Base-by-base conservation (phyloP, 1,140 invertebrate species). In the Sinella curviseta region DNA sequence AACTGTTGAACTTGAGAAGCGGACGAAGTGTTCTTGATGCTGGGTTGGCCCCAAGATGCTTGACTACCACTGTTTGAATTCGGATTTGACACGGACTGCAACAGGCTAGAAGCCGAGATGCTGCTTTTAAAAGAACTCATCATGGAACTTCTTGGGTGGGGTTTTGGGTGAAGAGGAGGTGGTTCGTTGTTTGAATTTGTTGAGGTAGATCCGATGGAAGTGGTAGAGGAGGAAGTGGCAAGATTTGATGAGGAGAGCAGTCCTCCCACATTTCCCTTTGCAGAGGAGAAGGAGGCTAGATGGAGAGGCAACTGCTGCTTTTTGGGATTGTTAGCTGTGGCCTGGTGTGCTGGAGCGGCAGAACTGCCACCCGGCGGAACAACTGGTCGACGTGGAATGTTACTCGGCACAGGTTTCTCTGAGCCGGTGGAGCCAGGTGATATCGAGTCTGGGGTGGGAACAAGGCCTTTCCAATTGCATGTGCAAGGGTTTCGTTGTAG, bases 261-360 rank as follows among this genome's bases (percentile, higher is more conserved):
- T 73, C 75, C 36, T 74, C 79, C 28, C 67, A 74, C 74, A 26
- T 1, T 4, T 26, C 30, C 17, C 80, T 82, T 82, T 2, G 78
- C 75, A 12, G 82, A 78, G 3, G 82, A 80, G 14, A 73, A 78
- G 3, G 74, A 36, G 1, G 83, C 83, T 26, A 84, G 77, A 74
- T 81, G 78, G 1, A 82, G 67, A 16, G 83, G 83, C 1, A 84
- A 73, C 67, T 84, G 83, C 31, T 84, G 83, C 48, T 80, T 82
- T 31, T 34, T 54, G 12, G 24, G 24, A 8, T 20, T 24, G 24
- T 48, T 48, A 1, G 3, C 31, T 57, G 31, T 34, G 1, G 36
- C 14, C 31, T 28, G 33, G 30, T 77, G 76, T 0, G 36, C 31
- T n/a, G 28, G 30, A 24, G 60, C 60, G 1, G 24, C 26, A 1